These are phyloP conservation scores for Plebejus anna DNA, from an alignment of 2,888 invertebrate species.

Conservation along the genomic window DNA sequence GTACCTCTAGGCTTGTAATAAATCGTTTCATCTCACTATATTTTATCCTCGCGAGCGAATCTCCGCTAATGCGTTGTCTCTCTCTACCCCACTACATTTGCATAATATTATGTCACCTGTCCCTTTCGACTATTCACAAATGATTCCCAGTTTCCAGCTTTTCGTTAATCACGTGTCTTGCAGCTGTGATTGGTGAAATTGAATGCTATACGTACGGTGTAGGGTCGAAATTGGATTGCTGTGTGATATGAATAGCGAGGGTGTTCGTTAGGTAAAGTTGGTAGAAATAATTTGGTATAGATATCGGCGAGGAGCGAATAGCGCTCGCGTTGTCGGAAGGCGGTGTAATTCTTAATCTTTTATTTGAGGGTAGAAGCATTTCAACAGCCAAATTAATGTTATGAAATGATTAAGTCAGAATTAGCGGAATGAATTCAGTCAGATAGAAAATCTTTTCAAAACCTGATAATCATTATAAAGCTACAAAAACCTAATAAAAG, in stretches of 20 bases:
- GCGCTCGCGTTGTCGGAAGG: slow-evolving; percentile 72
- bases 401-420: neutral
- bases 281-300: slow-evolving; percentile 72
- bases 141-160: slow-evolving; percentile 76
- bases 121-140: slow-evolving; percentile 71
- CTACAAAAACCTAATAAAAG: neutral
- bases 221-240: slow-evolving; percentile 46
- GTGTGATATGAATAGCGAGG: slow-evolving; percentile 39
- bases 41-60: slow-evolving; percentile 63
- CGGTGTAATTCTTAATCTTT: slow-evolving; percentile 71
- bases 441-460: neutral
- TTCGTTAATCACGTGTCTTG: slow-evolving; percentile 72
- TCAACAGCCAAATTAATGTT: slow-evolving; percentile 16
- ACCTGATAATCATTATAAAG: neutral
- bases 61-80: slow-evolving; percentile 55
- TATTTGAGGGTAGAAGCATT: slow-evolving; percentile 37
- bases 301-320: slow-evolving; percentile 65
- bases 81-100: slow-evolving; percentile 57
- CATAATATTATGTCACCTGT: slow-evolving; percentile 73
- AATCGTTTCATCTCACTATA: slow-evolving; percentile 77
- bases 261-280: slow-evolving; percentile 60
- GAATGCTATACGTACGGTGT: slow-evolving; percentile 41
- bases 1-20: slow-evolving; percentile 79
- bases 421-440: neutral
- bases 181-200: slow-evolving; percentile 39